Percentiles rank a stretch among this genome's conserved stretches.
These are phyloP conservation scores for Platynereis dumerilii DNA, from an alignment of 2,888 invertebrate genomes.

Conservation along the genomic window DNA sequence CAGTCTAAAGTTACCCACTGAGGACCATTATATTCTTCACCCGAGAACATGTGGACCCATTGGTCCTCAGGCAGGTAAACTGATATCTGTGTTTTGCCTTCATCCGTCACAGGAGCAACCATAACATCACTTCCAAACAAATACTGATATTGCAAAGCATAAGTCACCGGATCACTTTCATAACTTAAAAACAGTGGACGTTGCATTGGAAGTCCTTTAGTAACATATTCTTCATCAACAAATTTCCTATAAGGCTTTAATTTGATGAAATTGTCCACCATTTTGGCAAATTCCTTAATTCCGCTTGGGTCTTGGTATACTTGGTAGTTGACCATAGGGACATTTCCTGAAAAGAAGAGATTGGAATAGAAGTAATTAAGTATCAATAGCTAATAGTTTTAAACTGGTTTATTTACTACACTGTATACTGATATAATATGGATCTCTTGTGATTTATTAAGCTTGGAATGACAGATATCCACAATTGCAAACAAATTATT, in stretches of 20 bases:
- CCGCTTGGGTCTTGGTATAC: slow-evolving; percentile 2
- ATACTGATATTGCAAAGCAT: slow-evolving; percentile 46
- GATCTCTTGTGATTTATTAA: no score
- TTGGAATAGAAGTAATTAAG: background rate
- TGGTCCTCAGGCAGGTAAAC: slow-evolving; percentile 46
- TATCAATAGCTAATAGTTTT: no score
- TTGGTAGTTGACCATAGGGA: slow-evolving; percentile 10
- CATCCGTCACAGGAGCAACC: slow-evolving; percentile 49
- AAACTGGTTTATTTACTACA: no score
- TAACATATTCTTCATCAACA: slow-evolving; percentile 35
- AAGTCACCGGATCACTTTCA: slow-evolving; percentile 40
- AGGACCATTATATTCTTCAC: slow-evolving; percentile 25
- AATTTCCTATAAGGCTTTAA: slow-evolving; percentile 46
- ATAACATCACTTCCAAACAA: slow-evolving; percentile 53
- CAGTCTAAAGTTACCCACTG: slow-evolving; percentile 38
- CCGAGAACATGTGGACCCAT: slow-evolving; percentile 50
- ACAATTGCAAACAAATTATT: no score
- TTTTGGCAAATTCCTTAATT: slow-evolving; percentile 19
- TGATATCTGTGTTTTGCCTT: slow-evolving; percentile 38
- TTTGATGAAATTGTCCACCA: slow-evolving; percentile 42
- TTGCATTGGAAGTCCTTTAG: slow-evolving; percentile 48
- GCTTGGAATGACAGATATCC: no score
- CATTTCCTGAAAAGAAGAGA: slow-evolving; percentile 11
- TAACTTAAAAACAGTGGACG: slow-evolving; percentile 51
- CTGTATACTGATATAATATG: no score